Conservation (phyloP, 2,797 vertebrate genomes). For the Macroramphosus scolopax region DNA sequence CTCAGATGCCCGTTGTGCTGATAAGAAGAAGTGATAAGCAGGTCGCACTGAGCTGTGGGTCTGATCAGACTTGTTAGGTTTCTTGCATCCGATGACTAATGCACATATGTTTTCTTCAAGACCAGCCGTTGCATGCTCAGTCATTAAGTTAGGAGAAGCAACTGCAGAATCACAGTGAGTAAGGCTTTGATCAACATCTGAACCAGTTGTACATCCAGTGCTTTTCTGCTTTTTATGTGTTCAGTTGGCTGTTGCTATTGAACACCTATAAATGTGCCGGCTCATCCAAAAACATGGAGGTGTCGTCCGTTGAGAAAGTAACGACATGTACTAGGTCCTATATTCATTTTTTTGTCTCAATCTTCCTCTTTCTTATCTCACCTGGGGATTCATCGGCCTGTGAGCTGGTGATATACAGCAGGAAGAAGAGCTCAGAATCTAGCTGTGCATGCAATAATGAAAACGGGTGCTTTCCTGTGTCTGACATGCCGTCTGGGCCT, state of each 20-base stretch:
- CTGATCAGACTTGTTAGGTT: constrained; percentile 55
- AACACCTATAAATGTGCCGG: no score
- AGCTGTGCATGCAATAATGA: constrained; percentile 23
- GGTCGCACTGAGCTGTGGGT: constrained; percentile 22
- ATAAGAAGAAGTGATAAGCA: constrained; percentile 44
- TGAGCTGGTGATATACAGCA: constrained; percentile 44
- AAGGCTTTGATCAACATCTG: constrained; percentile 43
- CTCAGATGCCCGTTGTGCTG: constrained; percentile 29
- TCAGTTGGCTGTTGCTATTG: constrained; percentile 7
- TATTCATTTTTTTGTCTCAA: no score
- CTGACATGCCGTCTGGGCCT: no score
- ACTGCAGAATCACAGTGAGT: constrained; percentile 19
- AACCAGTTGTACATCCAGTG: constrained; percentile 9
- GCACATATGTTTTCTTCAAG: constrained; percentile 44
- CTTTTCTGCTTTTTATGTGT: constrained; percentile 4
- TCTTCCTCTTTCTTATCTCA: no score
- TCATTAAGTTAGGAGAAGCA: constrained; percentile 27
- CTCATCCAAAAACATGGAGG: no score
- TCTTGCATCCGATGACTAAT: constrained; percentile 56
- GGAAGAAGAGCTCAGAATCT: constrained; percentile 28
- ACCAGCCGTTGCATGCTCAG: constrained; percentile 13
- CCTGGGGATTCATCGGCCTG: no score
- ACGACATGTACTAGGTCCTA: no score
- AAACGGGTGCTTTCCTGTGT: constrained; percentile 35
- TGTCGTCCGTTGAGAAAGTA: no score